phyloP scores from a whole-genome alignment of 2,113 vertebrate genomes.

The Oreamnos americanus region DNA sequence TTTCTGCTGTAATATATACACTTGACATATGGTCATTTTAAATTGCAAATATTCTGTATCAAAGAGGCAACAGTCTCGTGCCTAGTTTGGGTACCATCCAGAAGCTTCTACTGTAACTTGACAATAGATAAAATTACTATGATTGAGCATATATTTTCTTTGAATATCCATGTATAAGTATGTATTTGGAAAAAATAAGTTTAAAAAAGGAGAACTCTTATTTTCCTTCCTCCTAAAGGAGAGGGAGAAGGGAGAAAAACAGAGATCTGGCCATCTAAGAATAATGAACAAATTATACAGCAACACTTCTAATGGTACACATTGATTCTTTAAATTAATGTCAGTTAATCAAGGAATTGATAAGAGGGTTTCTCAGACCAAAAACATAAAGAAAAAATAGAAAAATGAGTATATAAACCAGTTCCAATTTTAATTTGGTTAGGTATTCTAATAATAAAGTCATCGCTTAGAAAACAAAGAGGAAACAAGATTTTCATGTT shows the following conservation, averaged over 20 bases:
- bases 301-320: constrained; percentile 15
- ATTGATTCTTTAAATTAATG: constrained; percentile 59
- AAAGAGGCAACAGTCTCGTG: constrained; percentile 35
- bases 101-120: constrained; percentile 8
- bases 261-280: neutral
- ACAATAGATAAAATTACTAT: constrained; percentile 55
- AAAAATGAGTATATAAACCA: neutral
- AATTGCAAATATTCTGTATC: constrained; percentile 65
- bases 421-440: neutral
- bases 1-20: constrained; percentile 34
- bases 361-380: constrained; percentile 28
- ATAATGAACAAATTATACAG: constrained; percentile 19
- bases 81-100: constrained; percentile 38
- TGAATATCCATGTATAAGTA: constrained; percentile 54
- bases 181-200: constrained; percentile 57
- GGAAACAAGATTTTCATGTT: neutral
- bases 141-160: constrained; percentile 46
- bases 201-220: constrained; percentile 28
- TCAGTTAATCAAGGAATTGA: constrained; percentile 43
- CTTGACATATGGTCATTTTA: constrained; percentile 65
- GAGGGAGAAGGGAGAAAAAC: neutral
- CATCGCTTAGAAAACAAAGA: neutral
- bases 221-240: neutral
- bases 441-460: neutral
- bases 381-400: neutral